Base-by-base conservation (phyloP, 2,113 vertebrate genomes). In the Hippoglossus stenolepis region DNA sequence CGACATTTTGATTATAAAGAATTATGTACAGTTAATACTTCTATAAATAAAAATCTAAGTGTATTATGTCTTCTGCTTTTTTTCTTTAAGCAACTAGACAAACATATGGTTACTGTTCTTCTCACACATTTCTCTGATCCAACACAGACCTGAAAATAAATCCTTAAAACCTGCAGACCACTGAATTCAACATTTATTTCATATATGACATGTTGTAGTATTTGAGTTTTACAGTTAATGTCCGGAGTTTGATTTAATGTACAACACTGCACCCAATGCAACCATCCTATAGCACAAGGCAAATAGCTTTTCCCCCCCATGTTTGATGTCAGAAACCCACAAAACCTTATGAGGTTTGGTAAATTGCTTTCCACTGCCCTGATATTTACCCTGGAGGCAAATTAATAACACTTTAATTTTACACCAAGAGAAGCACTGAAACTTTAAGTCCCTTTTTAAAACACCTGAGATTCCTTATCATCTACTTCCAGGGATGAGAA, bases 11-110 rank as follows among this genome's bases (percentile, higher is more conserved):
- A 90, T 85, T 83, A 82, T 80, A 80, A 81, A 78, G 61, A 83
- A 82, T 83, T 82, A 70, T 93, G 91, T 91, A 90, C 85, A 90
- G 86, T 87, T 87, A 83, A 59, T 86, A 89, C 79, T 87, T 89
- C 83, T 81, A 89, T 84, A 86, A 90, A 90, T 91, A 90, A 90
- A 91, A 79, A 38, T 79, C 1, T 75, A 87, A 75, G 67, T 87
- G 73, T 83, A 87, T 80, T 47, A 69, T 13, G 17, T 67, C 84
- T 31, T 1, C 2, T 81, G n/a, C 1, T 6, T 67, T 80, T 7
- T 1, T 64, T 72, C 1, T 76, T 79, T 9, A 17, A 47, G 47
- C 26, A 8, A 28, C 15, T 10, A 17, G 17, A 43, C 10, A 43
- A 43, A 43, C 40, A 43, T 11, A 7, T 68, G 35, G 45, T 72